Conservation (phyloP, 2,113 vertebrate species). For the Brachypodius melanocephalos region DNA sequence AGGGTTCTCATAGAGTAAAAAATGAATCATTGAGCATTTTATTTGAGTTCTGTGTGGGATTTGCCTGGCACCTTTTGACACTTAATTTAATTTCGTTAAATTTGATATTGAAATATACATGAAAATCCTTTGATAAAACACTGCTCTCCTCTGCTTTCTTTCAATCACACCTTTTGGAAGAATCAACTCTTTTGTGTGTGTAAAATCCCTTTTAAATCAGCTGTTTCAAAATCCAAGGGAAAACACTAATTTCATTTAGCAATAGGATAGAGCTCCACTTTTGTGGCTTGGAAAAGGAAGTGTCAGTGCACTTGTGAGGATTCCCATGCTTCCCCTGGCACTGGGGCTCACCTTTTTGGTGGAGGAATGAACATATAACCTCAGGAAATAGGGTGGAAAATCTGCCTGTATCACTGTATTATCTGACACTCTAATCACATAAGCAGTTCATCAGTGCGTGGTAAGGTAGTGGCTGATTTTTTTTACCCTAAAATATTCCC, state of each 20-base stretch:
- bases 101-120: neutral
- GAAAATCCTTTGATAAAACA: neutral
- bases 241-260: neutral
- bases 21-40: neutral
- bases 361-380: neutral
- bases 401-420: conserved; percentile 23
- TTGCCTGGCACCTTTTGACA: neutral
- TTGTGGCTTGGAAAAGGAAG: neutral
- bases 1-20: neutral
- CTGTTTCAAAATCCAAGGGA: neutral
- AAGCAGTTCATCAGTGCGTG: conserved; percentile 33
- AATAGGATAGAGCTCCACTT: neutral
- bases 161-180: neutral
- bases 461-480: conserved; percentile 34
- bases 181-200: neutral
- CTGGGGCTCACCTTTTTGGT: neutral
- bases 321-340: neutral
- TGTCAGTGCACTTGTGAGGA: neutral
- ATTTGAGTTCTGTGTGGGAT: neutral
- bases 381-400: conserved; percentile 74
- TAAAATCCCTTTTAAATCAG: neutral
- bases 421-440: conserved; percentile 48
- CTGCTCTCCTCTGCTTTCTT: neutral
- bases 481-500: conserved; percentile 29
- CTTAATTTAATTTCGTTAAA: neutral